These are phyloP conservation scores for Lepetodrilus schrolli DNA, from an alignment of 2,888 invertebrate genomes.

Conservation along the genomic window DNA sequence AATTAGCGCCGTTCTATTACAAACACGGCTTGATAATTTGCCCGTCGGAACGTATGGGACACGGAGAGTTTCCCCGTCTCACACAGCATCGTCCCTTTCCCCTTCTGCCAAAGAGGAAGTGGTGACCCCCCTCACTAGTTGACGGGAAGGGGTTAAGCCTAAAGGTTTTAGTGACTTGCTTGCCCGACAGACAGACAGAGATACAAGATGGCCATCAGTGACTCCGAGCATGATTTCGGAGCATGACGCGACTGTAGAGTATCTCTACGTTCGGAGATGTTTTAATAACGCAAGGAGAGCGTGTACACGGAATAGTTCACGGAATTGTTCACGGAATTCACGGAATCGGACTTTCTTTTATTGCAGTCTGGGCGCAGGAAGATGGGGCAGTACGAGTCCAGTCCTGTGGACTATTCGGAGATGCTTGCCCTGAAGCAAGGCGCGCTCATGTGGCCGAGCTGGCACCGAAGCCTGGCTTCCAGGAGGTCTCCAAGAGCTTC, in stretches of 20 bases:
- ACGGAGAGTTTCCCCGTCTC: neutral
- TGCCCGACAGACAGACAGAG: too few relatives aligned
- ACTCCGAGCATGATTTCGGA: neutral
- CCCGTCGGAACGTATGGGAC: neutral
- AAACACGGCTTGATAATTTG: constrained; percentile 21
- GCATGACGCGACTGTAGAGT: neutral
- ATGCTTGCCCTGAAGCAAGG: constrained; percentile 23
- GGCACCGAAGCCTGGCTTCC: constrained; percentile 36
- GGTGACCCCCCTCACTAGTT: neutral
- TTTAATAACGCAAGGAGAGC: too few relatives aligned
- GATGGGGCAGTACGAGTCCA: constrained; percentile 40
- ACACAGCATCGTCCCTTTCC: neutral
- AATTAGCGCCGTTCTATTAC: constrained; percentile 14
- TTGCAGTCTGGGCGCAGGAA: constrained; percentile 34
- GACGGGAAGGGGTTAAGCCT: neutral
- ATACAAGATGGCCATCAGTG: neutral
- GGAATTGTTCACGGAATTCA: too few relatives aligned
- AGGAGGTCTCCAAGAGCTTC: constrained; percentile 27
- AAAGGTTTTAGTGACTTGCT: neutral
- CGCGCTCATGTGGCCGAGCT: constrained; percentile 34
- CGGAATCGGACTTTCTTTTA: too few relatives aligned
- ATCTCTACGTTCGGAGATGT: neutral
- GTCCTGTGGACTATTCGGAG: constrained; percentile 13
- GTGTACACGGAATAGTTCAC: too few relatives aligned
- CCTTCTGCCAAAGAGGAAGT: constrained; percentile 21